Percentiles rank a stretch among this genome's conserved stretches.
These are phyloP conservation scores for Remorina albescens DNA, from an alignment of 2,797 vertebrate species.

Conservation along the genomic window DNA sequence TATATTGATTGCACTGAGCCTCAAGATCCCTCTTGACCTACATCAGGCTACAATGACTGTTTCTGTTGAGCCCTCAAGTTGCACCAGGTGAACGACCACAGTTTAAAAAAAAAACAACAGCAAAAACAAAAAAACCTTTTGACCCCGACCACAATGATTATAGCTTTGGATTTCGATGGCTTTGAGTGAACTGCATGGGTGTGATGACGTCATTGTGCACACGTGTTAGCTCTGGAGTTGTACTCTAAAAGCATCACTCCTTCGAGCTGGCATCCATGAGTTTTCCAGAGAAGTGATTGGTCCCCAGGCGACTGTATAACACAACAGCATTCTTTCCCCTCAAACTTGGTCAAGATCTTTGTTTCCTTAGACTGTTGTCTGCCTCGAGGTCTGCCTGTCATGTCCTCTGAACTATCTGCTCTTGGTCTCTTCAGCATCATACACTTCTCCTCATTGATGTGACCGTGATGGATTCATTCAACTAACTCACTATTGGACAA, in stretches of 20 bases:
- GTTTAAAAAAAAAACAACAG: conserved; percentile 29
- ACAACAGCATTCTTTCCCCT: conserved; percentile 83
- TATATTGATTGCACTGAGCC: background rate
- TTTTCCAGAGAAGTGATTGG: conserved; percentile 81
- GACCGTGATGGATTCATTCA: background rate
- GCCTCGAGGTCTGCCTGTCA: conserved; percentile 41
- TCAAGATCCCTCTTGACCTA: conserved; percentile 8
- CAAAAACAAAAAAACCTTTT: background rate
- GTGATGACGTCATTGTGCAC: conserved; percentile 53
- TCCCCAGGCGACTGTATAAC: conserved; percentile 79
- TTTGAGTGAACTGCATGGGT: conserved; percentile 25
- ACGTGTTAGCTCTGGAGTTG: conserved; percentile 50
- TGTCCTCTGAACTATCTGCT: conserved; percentile 20
- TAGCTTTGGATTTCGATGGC: conserved; percentile 15
- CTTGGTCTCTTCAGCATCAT: conserved; percentile 3
- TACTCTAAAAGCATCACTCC: conserved; percentile 39
- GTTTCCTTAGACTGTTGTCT: conserved; percentile 43
- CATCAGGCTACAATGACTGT: conserved; percentile 3
- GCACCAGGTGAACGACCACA: conserved; percentile 40
- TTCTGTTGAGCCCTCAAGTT: conserved; percentile 17
- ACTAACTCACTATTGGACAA: background rate
- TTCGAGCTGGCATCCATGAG: conserved; percentile 70
- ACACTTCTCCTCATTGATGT: background rate
- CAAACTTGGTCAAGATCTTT: conserved; percentile 53
- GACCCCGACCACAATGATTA: conserved; percentile 13